Conservation (phyloP, 2,797 vertebrate species). For the Gymnocypris eckloni region DNA sequence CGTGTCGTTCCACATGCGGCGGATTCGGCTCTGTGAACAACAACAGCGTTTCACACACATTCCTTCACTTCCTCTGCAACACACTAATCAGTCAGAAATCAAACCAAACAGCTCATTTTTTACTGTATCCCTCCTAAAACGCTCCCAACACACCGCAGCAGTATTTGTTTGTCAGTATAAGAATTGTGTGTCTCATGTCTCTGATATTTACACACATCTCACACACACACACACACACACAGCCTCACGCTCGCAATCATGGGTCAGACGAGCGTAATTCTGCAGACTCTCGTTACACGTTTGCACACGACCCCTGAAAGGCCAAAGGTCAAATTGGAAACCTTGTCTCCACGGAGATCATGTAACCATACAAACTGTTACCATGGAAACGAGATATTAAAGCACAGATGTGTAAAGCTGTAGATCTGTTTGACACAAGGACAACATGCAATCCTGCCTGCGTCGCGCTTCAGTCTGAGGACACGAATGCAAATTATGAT, state of each 20-base stretch:
- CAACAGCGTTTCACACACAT: constrained; percentile 7
- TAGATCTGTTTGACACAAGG: constrained; percentile 43
- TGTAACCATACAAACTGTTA: constrained; percentile 13
- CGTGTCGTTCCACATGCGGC: constrained; percentile 99
- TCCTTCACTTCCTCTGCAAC: neutral
- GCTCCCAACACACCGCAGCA: neutral
- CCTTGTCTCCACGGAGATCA: constrained; percentile 29
- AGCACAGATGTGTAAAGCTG: constrained; percentile 44
- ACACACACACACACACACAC: neutral
- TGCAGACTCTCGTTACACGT: constrained; percentile 18
- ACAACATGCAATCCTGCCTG: neutral
- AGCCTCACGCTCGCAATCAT: neutral
- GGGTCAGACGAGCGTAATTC: constrained; percentile 16
- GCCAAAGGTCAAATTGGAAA: constrained; percentile 46
- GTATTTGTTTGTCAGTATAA: neutral
- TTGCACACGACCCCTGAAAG: constrained; percentile 33
- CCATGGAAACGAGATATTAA: constrained; percentile 38
- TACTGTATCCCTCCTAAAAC: neutral
- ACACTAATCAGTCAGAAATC: neutral
- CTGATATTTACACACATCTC: constrained; percentile 49
- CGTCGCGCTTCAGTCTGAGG: neutral
- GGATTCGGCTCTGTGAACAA: constrained; percentile 90
- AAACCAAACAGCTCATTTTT: neutral
- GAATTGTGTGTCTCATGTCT: constrained; percentile 44
- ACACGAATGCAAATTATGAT: too few relatives aligned